A percentile compares a stretch with the other conserved stretches of the same genome.
Evolutionary conservation across 2,797 vertebrate species (phyloP).

Genomic region (Jordanella pulchra): DNA sequence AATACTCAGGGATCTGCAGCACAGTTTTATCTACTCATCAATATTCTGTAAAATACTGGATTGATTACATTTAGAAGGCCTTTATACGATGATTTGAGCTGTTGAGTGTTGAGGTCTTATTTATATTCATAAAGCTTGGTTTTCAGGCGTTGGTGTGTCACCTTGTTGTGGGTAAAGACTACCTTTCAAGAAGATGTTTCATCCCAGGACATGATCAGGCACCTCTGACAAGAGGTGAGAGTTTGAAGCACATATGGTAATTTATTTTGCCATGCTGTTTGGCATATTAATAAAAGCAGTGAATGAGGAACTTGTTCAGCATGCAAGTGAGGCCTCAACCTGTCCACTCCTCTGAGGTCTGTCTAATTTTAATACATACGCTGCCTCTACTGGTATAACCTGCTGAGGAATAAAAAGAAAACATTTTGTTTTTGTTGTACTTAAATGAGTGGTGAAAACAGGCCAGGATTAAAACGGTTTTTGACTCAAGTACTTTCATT

Average conservation of each 20-base stretch:
- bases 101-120: constrained; percentile 38
- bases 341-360: constrained; percentile 29
- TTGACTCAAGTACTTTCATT: constrained; percentile 5
- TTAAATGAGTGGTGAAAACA: constrained; percentile 36
- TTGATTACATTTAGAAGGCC: constrained; percentile 44
- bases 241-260: constrained; percentile 30
- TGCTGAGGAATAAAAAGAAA: constrained; percentile 37
- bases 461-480: constrained; percentile 21
- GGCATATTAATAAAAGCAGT: constrained; percentile 38
- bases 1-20: constrained; percentile 45
- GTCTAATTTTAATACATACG: constrained; percentile 22
- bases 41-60: constrained; percentile 27
- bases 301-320: constrained; percentile 19
- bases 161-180: constrained; percentile 10
- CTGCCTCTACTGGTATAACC: constrained; percentile 33
- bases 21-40: constrained; percentile 35
- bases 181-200: constrained; percentile 14
- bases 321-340: constrained; percentile 31
- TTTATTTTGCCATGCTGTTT: constrained; percentile 43
- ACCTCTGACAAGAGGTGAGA: constrained; percentile 27
- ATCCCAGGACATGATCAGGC: not conserved
- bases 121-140: constrained; percentile 43
- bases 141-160: constrained; percentile 25
- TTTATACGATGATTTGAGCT: constrained; percentile 42
- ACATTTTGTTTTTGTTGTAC: constrained; percentile 36